Conservation (phyloP, 2,113 vertebrate genomes). For the Spea multiplicata region DNA sequence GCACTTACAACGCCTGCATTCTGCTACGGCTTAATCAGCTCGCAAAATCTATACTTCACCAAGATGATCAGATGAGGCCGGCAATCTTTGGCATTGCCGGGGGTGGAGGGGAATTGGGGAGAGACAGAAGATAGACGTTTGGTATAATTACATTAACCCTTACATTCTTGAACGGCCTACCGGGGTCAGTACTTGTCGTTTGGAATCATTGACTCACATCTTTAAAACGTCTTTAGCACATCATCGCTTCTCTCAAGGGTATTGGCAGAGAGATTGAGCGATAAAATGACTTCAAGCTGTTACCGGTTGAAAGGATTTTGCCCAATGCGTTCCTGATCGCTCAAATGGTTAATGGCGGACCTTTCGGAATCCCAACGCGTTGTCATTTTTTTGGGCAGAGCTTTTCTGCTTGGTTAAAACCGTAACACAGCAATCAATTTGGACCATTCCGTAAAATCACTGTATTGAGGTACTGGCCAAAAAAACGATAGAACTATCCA, state of each 20-base stretch:
- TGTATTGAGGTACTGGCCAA: too few species aligned
- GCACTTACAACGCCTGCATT: accelerated
- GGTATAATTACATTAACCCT: conserved; percentile 40
- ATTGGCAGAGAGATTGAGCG: neutral
- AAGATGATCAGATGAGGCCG: neutral
- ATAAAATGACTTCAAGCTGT: neutral
- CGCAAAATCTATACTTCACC: neutral
- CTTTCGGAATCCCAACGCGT: too few species aligned
- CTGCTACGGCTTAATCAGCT: neutral
- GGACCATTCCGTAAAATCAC: too few species aligned
- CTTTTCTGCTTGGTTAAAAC: too few species aligned
- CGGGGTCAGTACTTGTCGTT: conserved; percentile 15
- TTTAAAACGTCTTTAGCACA: conserved; percentile 11
- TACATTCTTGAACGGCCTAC: neutral
- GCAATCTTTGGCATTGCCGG: accelerated
- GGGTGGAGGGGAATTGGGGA: neutral
- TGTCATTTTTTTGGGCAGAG: too few species aligned
- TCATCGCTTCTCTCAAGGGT: conserved; percentile 4
- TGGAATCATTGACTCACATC: neutral
- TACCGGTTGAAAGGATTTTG: too few species aligned
- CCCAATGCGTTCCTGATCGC: too few species aligned
- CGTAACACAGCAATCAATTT: too few species aligned
- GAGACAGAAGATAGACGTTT: conserved; percentile 22
- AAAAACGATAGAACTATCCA: too few species aligned
- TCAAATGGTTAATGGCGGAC: too few species aligned